Evolutionary conservation across 2,888 invertebrate genomes (phyloP).

Genomic region (Opisthograptis luteolata): DNA sequence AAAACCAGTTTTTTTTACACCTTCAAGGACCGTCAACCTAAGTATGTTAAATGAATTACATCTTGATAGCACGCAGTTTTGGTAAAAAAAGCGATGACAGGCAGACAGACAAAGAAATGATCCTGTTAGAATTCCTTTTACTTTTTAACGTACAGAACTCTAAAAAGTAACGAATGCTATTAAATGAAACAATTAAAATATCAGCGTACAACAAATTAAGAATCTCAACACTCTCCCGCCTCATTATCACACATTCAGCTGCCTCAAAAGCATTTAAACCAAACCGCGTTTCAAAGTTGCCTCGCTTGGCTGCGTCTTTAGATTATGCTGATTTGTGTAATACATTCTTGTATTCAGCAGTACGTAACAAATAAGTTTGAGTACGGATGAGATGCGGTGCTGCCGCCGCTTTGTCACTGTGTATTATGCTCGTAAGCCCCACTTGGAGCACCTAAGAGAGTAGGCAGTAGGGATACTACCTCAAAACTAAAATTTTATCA

Average conservation of each 20-base stretch:
- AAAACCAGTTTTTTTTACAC: too few species aligned
- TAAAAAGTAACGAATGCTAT: too few species aligned
- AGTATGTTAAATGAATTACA: too few species aligned
- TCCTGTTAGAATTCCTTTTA: too few species aligned
- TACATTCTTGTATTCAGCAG: conserved; percentile 33
- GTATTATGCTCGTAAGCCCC: conserved; percentile 35
- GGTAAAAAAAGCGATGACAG: too few species aligned
- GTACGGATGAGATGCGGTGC: conserved; percentile 33
- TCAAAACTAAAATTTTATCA: too few species aligned
- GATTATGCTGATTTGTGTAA: conserved; percentile 37
- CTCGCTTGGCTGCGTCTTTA: conserved; percentile 23
- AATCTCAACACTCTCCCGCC: conserved; percentile 12
- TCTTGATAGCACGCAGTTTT: too few species aligned
- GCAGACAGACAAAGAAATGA: too few species aligned
- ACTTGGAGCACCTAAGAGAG: conserved; percentile 14
- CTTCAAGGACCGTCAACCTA: too few species aligned
- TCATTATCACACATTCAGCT: conserved; percentile 24
- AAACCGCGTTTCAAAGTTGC: conserved; percentile 26
- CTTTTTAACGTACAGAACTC: too few species aligned
- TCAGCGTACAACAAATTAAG: conserved; percentile 21
- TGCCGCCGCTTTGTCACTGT: conserved; percentile 33
- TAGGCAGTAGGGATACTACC: conserved; percentile 10
- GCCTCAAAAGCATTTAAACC: conserved; percentile 27
- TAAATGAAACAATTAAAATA: too few species aligned
- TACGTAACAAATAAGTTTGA: conserved; percentile 40